Percentiles rank a stretch among this genome's conserved stretches.
Conservation (phyloP, 2,888 invertebrate species). For the Eueremaeus valkanovi region DNA sequence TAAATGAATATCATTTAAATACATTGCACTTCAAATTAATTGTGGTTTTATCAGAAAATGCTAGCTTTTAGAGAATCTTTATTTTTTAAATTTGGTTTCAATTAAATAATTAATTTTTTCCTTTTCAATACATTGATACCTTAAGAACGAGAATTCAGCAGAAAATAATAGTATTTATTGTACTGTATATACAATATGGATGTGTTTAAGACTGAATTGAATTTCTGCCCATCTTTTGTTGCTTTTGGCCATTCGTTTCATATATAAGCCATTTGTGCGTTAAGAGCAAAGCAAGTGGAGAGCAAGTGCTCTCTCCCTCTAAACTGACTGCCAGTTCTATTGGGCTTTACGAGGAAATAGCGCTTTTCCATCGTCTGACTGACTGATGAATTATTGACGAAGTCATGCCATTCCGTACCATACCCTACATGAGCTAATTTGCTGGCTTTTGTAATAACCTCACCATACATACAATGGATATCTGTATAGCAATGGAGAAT, state of each 20-base stretch:
- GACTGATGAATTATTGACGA: constrained; percentile 36
- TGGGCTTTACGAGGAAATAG: constrained; percentile 4
- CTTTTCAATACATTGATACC: too few species aligned
- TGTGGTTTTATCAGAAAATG: too few species aligned
- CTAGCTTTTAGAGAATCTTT: too few species aligned
- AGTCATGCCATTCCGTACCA: constrained; percentile 13
- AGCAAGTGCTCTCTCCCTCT: constrained; percentile 10
- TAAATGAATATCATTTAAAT: too few species aligned
- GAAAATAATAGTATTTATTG: constrained; percentile 7
- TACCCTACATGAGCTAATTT: constrained; percentile 29
- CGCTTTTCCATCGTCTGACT: constrained; percentile 25
- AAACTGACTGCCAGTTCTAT: background rate
- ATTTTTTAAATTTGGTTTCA: too few species aligned
- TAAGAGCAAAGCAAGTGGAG: background rate
- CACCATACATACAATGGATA: constrained; percentile 8
- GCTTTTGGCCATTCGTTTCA: background rate
- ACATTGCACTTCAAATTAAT: too few species aligned
- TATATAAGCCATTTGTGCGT: constrained; percentile 26
- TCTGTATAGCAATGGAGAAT: constrained; percentile 4
- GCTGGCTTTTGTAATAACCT: constrained; percentile 31
- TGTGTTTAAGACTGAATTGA: background rate
- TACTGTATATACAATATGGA: too few species aligned
- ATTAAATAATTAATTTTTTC: too few species aligned
- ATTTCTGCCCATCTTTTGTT: constrained; percentile 1
- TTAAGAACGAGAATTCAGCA: too few species aligned